These are phyloP conservation scores for Saturnia japonica DNA, from an alignment of 2,888 invertebrate genomes.

Conservation along the genomic window DNA sequence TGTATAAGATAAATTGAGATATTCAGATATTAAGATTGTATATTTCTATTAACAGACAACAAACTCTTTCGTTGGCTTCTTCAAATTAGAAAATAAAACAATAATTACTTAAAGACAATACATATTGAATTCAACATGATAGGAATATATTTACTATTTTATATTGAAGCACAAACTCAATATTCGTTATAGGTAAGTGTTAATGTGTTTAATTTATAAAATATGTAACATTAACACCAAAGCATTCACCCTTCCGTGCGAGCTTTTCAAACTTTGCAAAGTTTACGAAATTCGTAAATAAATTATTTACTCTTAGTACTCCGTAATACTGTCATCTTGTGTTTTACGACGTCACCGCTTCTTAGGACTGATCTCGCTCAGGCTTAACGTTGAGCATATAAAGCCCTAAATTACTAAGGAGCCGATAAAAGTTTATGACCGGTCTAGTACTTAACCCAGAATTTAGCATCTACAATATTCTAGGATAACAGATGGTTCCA, in stretches of 20 bases:
- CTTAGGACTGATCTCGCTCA: conserved; percentile 27
- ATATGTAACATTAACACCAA: background rate
- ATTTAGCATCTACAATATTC: conserved; percentile 20
- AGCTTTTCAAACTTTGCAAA: background rate
- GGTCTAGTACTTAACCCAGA: conserved; percentile 32
- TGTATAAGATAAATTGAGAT: no score
- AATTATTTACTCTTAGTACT: conserved; percentile 19
- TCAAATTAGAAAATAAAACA: no score
- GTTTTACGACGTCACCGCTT: conserved; percentile 24
- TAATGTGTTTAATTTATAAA: background rate
- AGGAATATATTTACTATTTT: no score
- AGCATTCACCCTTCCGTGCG: background rate
- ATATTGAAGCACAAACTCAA: no score
- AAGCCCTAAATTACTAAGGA: conserved; percentile 48
- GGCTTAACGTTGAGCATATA: conserved; percentile 43
- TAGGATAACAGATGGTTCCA: conserved; percentile 16
- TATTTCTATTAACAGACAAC: no score
- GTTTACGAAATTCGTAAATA: conserved; percentile 12
- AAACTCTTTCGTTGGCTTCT: no score
- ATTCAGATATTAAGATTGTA: no score
- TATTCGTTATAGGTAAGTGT: background rate
- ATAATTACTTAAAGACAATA: no score
- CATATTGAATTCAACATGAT: no score
- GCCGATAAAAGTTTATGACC: conserved; percentile 49
- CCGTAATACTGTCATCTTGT: conserved; percentile 21